Evolutionary conservation across 2,888 invertebrate species (phyloP).

Genomic region (Drepana falcataria): DNA sequence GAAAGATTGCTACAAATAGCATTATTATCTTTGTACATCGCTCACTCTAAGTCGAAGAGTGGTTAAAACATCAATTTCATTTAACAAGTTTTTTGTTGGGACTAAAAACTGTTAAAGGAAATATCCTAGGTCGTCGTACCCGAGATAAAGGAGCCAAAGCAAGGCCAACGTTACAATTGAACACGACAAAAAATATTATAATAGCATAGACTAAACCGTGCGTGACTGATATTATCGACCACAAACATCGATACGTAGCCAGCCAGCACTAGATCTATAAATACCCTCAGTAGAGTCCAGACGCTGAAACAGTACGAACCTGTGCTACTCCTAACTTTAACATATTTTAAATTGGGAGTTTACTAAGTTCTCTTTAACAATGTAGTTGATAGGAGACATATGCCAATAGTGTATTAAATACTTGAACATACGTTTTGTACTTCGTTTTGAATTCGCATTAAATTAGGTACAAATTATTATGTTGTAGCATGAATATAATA

Average conservation of each 20-base stretch:
- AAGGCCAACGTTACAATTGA: conserved; percentile 1
- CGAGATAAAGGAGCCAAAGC: conserved; percentile 1
- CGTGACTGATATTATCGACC: conserved; percentile 16
- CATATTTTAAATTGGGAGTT: neutral
- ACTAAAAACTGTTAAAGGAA: neutral
- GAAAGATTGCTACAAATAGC: too few species aligned
- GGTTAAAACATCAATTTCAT: neutral
- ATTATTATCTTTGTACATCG: neutral
- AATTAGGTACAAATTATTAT: neutral
- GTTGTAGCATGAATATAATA: neutral
- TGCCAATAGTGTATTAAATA: too few species aligned
- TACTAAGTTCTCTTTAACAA: too few species aligned
- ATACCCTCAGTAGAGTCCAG: conserved; percentile 43
- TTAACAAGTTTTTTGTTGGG: neutral
- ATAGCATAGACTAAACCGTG: conserved; percentile 6
- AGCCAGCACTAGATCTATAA: conserved; percentile 45
- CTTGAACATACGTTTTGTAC: too few species aligned
- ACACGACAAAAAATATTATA: conserved; percentile 3
- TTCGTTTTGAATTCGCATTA: too few species aligned
- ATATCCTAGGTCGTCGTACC: conserved; percentile 1
- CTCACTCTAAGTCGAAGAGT: neutral
- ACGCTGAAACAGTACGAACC: conserved; percentile 28
- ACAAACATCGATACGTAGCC: conserved; percentile 24
- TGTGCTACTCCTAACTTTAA: conserved; percentile 8
- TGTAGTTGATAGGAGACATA: too few species aligned